Evolutionary conservation across 2,113 vertebrate genomes (phyloP), one percentile per base, ranked within the genome.

Genomic region (Chrysemys picta): DNA sequence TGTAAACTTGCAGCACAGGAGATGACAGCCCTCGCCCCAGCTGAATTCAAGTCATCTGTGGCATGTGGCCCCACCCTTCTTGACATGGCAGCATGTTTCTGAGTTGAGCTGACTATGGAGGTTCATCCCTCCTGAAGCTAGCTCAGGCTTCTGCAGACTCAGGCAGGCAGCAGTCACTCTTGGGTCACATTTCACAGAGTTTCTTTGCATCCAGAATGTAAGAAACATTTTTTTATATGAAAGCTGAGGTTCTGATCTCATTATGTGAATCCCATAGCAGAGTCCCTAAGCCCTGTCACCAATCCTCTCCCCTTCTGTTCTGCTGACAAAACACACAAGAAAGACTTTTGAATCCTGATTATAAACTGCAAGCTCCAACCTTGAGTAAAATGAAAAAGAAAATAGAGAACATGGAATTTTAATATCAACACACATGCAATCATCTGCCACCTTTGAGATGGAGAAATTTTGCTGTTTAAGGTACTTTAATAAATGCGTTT

Each of bases 371-470:
- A 95, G 82, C 29, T 14, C 10, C 78, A 53, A 11, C 45, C 45
- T 94, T 49, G 52, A 0, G 3, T 47, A 52, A 14, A 90, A 95
- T 93, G 91, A 49, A 82, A 91, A 80, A 85, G 19, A 92, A 82
- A 56, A 81, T 29, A 89, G n/a, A 72, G 4, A 88, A 93, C 57
- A 89, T 91, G 82, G 93, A 93, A 96, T 85, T 56, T 90, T n/a
- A 95, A 52, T 54, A 93, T 90, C 62, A 69, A 87, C 80, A 52
- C 52, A 45, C 35, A 5, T 85, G 57, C 91, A 91, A 82, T 8
- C 9, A 45, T 25, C 38, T 45, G 19, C 72, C 38, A 5, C 79
- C 27, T 3, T 1, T 1, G 5, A 96, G 89, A 91, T 10, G 17
- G 11, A 93, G 54, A 82, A 89, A 76, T 53, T 38, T 79, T 93